Conservation (phyloP, 2,888 invertebrate species). For the Anagyrus pseudococci region DNA sequence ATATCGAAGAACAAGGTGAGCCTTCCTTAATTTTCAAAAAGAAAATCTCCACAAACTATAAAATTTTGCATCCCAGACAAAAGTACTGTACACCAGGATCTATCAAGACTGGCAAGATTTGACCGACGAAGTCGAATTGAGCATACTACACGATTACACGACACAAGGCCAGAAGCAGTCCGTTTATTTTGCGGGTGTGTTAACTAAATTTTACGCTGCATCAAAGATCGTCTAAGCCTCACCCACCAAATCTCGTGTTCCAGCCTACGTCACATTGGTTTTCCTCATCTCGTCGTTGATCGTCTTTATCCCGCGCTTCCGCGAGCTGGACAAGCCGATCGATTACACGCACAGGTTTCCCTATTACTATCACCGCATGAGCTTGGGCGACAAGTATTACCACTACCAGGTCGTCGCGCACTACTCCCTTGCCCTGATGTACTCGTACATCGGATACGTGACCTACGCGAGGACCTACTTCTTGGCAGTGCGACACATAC, state of each 20-base stretch:
- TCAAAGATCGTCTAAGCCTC: no score
- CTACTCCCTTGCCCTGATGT: not conserved
- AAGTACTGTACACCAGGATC: not conserved
- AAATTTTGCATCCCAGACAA: not conserved
- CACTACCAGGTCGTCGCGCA: constrained; percentile 1
- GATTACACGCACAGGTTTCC: not conserved
- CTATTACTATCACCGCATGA: not conserved
- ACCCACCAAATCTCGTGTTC: not conserved
- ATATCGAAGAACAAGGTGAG: no score
- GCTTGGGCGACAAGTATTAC: not conserved
- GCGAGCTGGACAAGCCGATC: not conserved
- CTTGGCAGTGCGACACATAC: not conserved
- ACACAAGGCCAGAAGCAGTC: not conserved
- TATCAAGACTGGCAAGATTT: not conserved
- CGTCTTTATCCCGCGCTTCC: not conserved
- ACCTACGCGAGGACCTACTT: not conserved
- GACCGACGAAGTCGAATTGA: not conserved
- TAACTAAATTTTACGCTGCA: no score
- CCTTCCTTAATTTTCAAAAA: not conserved
- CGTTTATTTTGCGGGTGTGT: no score
- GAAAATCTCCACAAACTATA: no score
- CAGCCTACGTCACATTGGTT: not conserved
- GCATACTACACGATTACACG: not conserved
- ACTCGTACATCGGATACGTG: not conserved
- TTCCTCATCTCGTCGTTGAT: not conserved